Evolutionary conservation across 2,113 vertebrate species (phyloP).

Genomic region (Notarius quadriscutis): DNA sequence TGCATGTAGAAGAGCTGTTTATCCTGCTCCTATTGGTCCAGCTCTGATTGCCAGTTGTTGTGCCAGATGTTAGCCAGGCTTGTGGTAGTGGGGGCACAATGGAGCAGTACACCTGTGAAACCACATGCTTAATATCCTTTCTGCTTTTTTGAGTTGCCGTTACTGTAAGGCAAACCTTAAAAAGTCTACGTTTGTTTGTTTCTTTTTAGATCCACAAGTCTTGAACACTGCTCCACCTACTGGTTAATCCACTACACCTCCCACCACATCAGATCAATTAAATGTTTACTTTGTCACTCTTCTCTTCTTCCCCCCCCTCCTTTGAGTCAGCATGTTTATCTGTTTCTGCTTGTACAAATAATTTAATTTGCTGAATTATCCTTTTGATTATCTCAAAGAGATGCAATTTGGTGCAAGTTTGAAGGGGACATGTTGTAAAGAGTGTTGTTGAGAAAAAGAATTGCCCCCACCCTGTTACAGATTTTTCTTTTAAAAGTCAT

Average conservation of each 20-base stretch:
- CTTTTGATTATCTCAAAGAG: constrained; percentile 16
- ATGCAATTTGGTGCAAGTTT: constrained; percentile 24
- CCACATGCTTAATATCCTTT: neutral
- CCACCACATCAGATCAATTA: neutral
- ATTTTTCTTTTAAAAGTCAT: constrained; percentile 52
- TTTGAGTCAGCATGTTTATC: constrained; percentile 2
- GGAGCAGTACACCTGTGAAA: neutral
- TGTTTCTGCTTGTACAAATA: neutral
- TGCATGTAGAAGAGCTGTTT: neutral
- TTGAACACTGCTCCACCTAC: constrained; percentile 74
- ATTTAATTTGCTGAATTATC: constrained; percentile 27
- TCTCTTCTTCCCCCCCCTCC: no score
- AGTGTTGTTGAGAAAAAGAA: constrained; percentile 14
- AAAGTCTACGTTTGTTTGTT: neutral
- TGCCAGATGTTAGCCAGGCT: neutral
- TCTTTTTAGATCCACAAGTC: constrained; percentile 6
- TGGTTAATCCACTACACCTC: constrained; percentile 69
- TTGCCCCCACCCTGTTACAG: constrained; percentile 12
- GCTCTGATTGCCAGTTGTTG: neutral
- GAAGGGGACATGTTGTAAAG: constrained; percentile 32
- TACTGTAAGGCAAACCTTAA: neutral
- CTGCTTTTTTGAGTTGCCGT: neutral
- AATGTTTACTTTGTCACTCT: neutral
- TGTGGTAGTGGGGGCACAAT: neutral
- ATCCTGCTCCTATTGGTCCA: constrained; percentile 5